Conservation (phyloP, 23 tunicate genomes). For the Corella eumyota region DNA sequence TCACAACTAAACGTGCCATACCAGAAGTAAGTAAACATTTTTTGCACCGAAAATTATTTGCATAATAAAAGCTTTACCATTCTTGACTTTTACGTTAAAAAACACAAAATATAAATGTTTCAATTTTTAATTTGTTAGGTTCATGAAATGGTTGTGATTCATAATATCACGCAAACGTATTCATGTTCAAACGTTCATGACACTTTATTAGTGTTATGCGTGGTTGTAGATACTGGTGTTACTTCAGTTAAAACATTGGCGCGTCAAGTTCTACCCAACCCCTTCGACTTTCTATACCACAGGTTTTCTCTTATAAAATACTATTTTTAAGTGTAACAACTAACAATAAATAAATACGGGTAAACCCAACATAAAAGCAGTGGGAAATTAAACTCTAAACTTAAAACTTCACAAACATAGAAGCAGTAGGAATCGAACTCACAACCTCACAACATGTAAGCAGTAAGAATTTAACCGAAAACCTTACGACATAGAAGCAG, state of each 20-base stretch:
- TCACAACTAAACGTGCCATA: constrained; percentile 4
- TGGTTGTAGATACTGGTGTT: constrained; percentile 37
- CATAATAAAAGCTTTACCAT: neutral
- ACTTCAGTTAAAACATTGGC: constrained; percentile 18
- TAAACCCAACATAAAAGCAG: too few species aligned
- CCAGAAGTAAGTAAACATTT: constrained; percentile 22
- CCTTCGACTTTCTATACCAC: constrained; percentile 60
- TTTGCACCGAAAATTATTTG: neutral
- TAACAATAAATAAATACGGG: neutral
- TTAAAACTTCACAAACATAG: too few species aligned
- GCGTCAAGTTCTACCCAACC: constrained; percentile 11
- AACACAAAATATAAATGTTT: neutral
- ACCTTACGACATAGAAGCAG: neutral
- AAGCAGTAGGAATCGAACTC: too few species aligned
- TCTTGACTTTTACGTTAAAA: too few species aligned
- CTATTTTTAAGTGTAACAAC: neutral
- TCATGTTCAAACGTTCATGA: constrained; percentile 19
- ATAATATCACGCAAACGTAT: constrained; percentile 12
- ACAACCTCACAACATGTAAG: too few species aligned
- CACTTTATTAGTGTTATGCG: constrained; percentile 41
- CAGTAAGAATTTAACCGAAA: too few species aligned
- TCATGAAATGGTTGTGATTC: constrained; percentile 18
- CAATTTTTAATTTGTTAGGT: constrained; percentile 7
- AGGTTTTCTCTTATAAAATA: constrained; percentile 11
- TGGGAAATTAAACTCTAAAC: too few species aligned